Evolutionary conservation across 2,888 invertebrate species (phyloP).

Genomic region (Dicranocentrus wangi): DNA sequence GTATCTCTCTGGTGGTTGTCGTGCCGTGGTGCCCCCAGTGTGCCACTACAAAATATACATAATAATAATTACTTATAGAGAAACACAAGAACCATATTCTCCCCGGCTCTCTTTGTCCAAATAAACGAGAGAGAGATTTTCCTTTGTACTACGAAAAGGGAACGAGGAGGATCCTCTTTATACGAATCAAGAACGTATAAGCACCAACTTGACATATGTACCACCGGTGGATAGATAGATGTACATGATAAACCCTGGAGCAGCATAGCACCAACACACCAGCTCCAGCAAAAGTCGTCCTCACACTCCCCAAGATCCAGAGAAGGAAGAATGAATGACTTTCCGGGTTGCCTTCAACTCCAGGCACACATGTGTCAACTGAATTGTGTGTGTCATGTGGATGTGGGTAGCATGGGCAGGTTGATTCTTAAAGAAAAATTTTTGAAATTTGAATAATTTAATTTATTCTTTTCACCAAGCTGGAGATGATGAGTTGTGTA

Average conservation of each 20-base stretch:
- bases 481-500: slow-evolving; percentile 66
- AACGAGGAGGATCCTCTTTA: no score
- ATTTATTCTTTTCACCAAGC: slow-evolving; percentile 65
- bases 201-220: slow-evolving; percentile 27
- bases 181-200: no score
- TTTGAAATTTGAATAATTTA: slow-evolving; percentile 66
- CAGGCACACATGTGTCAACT: slow-evolving; percentile 54
- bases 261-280: no score
- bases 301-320: slow-evolving; percentile 8
- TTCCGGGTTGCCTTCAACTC: slow-evolving; percentile 52
- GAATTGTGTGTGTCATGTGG: slow-evolving; percentile 30
- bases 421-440: slow-evolving; percentile 62
- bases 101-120: no score
- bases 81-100: no score
- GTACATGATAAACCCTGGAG: slow-evolving; percentile 41
- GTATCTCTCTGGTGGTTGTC: no score
- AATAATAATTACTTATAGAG: no score
- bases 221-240: no score
- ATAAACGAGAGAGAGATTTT: no score
- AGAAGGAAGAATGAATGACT: slow-evolving; percentile 51
- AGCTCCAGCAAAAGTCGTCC: slow-evolving; percentile 1
- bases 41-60: no score
- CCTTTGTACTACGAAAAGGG: neutral
- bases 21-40: no score
- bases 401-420: slow-evolving; percentile 24